These are phyloP conservation scores for Diploscapter pachys DNA, from an alignment of 1,140 invertebrate species.

Conservation along the genomic window DNA sequence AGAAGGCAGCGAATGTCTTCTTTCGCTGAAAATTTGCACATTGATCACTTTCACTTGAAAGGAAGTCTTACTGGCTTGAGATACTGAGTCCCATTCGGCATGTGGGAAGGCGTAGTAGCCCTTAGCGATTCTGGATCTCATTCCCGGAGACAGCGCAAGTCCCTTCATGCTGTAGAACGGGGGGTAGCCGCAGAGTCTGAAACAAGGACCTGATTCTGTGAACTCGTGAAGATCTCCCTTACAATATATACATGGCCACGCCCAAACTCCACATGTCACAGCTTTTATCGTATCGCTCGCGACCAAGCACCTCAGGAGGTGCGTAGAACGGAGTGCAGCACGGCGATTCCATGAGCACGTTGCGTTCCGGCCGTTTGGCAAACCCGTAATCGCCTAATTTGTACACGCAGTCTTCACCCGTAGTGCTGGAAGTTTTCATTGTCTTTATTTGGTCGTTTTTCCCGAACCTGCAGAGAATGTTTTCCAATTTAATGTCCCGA, in stretches of 20 bases:
- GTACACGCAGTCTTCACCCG: conserved; percentile 69
- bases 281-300: conserved; percentile 95
- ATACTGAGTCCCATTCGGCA: conserved; percentile 90
- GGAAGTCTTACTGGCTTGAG: conserved; percentile 68
- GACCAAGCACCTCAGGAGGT: conserved; percentile 89
- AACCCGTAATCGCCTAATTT: conserved; percentile 99
- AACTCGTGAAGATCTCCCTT: conserved; percentile 62
- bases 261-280: conserved; percentile 98
- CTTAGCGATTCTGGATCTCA: conserved; percentile 90
- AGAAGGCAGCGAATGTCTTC: conserved; percentile 87
- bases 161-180: conserved; percentile 96
- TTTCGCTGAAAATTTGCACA: conserved; percentile 67
- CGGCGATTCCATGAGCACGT: conserved; percentile 82
- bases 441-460: conserved; percentile 48
- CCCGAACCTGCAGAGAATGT: conserved; percentile 74
- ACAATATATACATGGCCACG: conserved; percentile 96
- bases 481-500: conserved; percentile 86
- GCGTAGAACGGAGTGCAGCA: conserved; percentile 99
- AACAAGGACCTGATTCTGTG: conserved; percentile 34
- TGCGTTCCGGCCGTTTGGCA: conserved; percentile 82
- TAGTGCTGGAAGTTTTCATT: conserved; percentile 59
- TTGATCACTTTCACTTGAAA: conserved; percentile 1
- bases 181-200: conserved; percentile 86
- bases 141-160: conserved; percentile 89
- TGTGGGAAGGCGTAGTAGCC: conserved; percentile 93